These are phyloP conservation scores for Rhagophthalmus giganteus DNA, from an alignment of 2,888 invertebrate species.

Conservation along the genomic window DNA sequence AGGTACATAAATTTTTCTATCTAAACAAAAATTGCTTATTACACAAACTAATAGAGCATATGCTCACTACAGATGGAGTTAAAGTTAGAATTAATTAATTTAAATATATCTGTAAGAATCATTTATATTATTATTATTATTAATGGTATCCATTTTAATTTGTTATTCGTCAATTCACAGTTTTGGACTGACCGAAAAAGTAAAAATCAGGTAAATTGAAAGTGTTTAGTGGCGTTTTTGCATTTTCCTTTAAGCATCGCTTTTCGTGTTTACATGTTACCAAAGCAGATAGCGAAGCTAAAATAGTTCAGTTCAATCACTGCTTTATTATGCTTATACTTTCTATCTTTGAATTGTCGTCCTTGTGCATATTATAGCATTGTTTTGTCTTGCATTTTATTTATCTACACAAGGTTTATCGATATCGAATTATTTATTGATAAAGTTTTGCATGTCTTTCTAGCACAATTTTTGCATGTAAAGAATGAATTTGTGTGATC, in stretches of 20 bases:
- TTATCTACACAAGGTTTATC: too few relatives aligned
- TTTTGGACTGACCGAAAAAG: constrained; percentile 39
- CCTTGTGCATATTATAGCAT: too few relatives aligned
- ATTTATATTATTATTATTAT: too few relatives aligned
- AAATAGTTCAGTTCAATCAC: constrained; percentile 11
- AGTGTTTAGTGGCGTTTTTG: constrained; percentile 11
- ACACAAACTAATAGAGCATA: not conserved
- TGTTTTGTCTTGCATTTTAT: too few relatives aligned
- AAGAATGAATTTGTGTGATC: too few relatives aligned
- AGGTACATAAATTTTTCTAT: not conserved
- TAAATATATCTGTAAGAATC: not conserved
- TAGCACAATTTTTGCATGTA: too few relatives aligned
- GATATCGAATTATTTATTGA: too few relatives aligned
- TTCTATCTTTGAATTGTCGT: not conserved
- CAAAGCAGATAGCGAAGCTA: too few relatives aligned
- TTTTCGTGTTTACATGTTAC: constrained; percentile 4
- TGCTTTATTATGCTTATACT: too few relatives aligned
- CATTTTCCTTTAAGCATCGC: constrained; percentile 12
- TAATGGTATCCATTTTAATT: constrained; percentile 24
- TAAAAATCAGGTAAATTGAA: constrained; percentile 37
- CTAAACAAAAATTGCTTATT: not conserved
- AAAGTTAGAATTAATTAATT: constrained; percentile 2
- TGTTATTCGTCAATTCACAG: constrained; percentile 38
- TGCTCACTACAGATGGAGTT: not conserved
- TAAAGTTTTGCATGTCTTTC: too few relatives aligned